Base-by-base conservation (phyloP, 2,888 invertebrate genomes). In the Magallana nippona region DNA sequence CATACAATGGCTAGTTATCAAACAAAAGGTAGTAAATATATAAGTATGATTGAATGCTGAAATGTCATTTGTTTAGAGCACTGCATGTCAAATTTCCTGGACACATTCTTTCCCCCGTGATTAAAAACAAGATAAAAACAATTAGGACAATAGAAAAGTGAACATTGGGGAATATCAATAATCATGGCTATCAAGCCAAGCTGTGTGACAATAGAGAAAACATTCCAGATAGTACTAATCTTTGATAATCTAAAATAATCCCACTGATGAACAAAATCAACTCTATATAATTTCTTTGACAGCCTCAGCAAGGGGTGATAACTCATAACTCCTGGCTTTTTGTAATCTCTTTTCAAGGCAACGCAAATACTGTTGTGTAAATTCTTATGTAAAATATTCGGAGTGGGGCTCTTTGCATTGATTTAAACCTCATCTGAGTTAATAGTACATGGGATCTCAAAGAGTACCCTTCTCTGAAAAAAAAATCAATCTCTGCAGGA, bases 251-350 rank as follows among this genome's bases (percentile, higher is more conserved):
- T 60, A 10, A 1, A 32, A 71, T 71, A 71, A 71, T 71, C 71
- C 22, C 15, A 27, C 71, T 27, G 19, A 71, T 32, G 71, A 32
- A 71, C 71, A 11, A 71, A 71, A 15, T 32, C 22, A 71, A 71
- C 71, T 27, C 27, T 71, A 15, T 44, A 71, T 27, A 13, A 71
- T 71, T 32, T 71, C 13, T 71, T 71, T 71, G 71, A 13, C 71
- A 71, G 15, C 11, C 71, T 27, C 27, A 22, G 27, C 71, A 71
- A 27, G 71, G 71, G 71, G 71, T 27, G 71, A 71, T 71, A 27
- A 27, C 15, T 71, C 27, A 71, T 71, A 27, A 27, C 15, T 71
- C 27, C 60, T n/a, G 60, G 17, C 44, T 44, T 17, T 8, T 15
- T 5, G n/a, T 17, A 8, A 60, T 60, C n/a, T 60, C 60, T 17